Evolutionary conservation across 2,113 vertebrate species (phyloP).

Genomic region (Bufo bufo): DNA sequence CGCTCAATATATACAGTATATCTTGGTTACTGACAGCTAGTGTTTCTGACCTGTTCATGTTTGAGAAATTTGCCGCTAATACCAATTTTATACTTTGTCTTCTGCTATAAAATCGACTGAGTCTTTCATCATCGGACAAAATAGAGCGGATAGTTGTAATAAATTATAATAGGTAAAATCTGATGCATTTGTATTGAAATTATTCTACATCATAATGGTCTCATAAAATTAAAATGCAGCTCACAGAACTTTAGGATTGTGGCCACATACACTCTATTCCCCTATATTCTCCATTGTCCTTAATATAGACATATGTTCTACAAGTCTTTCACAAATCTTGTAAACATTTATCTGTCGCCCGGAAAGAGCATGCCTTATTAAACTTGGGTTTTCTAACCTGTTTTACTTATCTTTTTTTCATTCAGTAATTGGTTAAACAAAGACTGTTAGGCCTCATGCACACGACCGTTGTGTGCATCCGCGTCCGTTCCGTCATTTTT

Average conservation of each 20-base stretch:
- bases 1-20: background rate
- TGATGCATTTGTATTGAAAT: background rate
- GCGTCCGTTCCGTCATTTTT: no score
- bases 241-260: background rate
- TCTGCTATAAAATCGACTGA: background rate
- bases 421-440: slow-evolving; percentile 72
- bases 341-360: slow-evolving; percentile 62
- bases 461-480: no score
- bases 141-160: background rate
- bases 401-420: slow-evolving; percentile 52
- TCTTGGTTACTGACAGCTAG: background rate
- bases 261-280: slow-evolving; percentile 64
- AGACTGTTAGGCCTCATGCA: no score
- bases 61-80: background rate
- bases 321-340: slow-evolving; percentile 33
- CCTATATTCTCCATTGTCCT: slow-evolving; percentile 62
- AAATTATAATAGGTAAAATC: background rate
- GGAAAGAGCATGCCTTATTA: slow-evolving; percentile 61
- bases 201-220: background rate
- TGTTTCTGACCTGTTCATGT: background rate
- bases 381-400: slow-evolving; percentile 59
- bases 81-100: background rate
- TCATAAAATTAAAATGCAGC: background rate
- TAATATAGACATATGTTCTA: slow-evolving; percentile 65
- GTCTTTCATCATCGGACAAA: background rate